Base-by-base conservation (phyloP, 2,888 invertebrate species). In the Dromius quadrimaculatus region DNA sequence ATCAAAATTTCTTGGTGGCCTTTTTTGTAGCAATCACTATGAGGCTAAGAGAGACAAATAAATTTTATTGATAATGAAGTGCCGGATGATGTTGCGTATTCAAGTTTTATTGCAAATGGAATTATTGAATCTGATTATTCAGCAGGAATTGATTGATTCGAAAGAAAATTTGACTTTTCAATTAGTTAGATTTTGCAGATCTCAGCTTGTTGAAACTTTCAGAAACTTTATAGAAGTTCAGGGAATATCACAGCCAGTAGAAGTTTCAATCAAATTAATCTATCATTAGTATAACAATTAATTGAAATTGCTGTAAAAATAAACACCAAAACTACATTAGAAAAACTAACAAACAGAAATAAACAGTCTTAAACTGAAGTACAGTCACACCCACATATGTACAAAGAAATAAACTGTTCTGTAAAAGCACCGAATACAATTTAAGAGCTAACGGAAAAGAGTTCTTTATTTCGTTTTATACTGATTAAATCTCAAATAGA, bases 401-500 rank as follows among this genome's bases (percentile, higher is more conserved):
- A n/a, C n/a, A n/a, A n/a, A n/a, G n/a, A n/a, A n/a, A n/a, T n/a
- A n/a, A n/a, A n/a, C n/a, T n/a, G n/a, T n/a, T n/a, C n/a, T n/a
- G n/a, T n/a, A n/a, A n/a, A n/a, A n/a, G n/a, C n/a, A n/a, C n/a
- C n/a, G n/a, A n/a, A n/a, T 41, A 41, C 41, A 41, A 11, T 41
- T 15, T 15, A 15, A 17, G 15, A 41, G 13, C 15, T 41, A 41
- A 15, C 13, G 41, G 15, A 15, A 41, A 47, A 47, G 47, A 47
- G 23, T 47, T 47, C n/a, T n/a, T n/a, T n/a, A n/a, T n/a, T n/a
- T n/a, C n/a, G n/a, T n/a, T n/a, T n/a, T 47, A 20, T 13, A 47
- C 23, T 47, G 47, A 47, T 47, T 47, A 22, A 47, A 47, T 47
- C 47, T 47, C 47, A 47, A 41, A 41, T 13, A n/a, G n/a, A n/a